phyloP scores from a whole-genome alignment of 2,113 vertebrate species.

The Monarcha castaneiventris region DNA sequence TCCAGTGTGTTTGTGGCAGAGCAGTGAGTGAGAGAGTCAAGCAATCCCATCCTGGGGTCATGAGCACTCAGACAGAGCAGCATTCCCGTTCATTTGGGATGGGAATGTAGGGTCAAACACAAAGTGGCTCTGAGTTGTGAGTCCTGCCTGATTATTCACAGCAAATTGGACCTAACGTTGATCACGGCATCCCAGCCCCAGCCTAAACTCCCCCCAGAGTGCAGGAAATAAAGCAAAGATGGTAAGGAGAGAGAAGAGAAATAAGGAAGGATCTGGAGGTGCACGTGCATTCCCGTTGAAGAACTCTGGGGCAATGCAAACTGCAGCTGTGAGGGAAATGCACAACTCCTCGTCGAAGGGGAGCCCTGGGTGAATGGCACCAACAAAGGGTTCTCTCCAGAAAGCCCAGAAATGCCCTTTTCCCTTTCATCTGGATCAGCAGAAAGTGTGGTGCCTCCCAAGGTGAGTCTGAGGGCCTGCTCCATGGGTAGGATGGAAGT shows the following conservation, averaged over 20 bases:
- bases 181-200: neutral
- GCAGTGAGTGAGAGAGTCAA: neutral
- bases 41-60: neutral
- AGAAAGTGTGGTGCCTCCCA: accelerated
- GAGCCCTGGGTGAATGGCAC: neutral
- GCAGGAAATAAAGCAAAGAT: neutral
- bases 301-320: accelerated
- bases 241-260: neutral
- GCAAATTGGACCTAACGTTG: neutral
- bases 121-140: neutral
- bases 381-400: accelerated
- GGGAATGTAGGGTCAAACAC: neutral
- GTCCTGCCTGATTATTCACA: accelerated
- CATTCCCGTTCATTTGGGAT: neutral
- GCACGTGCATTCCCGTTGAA: neutral
- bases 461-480: neutral
- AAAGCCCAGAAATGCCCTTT: neutral
- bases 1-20: neutral
- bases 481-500: neutral
- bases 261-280: neutral
- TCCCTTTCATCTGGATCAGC: neutral
- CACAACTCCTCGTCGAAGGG: accelerated
- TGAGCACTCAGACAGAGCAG: neutral
- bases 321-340: neutral
- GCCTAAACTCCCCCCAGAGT: neutral